These are phyloP conservation scores for Lasioglossum villosulum DNA, from an alignment of 2,888 invertebrate species.

Conservation along the genomic window DNA sequence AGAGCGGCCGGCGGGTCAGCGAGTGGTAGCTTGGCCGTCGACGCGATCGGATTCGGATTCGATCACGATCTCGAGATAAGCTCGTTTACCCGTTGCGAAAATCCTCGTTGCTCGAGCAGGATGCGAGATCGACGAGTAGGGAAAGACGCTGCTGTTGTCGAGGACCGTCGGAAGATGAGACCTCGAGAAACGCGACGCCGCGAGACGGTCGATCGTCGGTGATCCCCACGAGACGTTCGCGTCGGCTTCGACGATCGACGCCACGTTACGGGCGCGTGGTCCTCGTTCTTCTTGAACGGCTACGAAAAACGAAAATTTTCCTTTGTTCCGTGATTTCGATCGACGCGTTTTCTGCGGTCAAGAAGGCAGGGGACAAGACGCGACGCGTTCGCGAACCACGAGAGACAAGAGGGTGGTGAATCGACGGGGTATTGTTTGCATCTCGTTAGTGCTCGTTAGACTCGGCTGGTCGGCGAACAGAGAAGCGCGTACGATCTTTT, in stretches of 20 bases:
- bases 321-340: neutral
- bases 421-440: constrained; percentile 70
- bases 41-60: neutral
- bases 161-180: neutral
- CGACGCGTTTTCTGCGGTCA: neutral
- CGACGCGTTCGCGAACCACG: neutral
- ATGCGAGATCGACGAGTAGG: constrained; percentile 6
- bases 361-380: neutral
- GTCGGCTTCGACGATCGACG: constrained; percentile 40
- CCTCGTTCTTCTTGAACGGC: constrained; percentile 95
- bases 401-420: constrained; percentile 58
- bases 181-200: neutral
- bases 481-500: neutral
- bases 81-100: constrained; percentile 28
- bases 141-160: neutral
- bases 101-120: constrained; percentile 21
- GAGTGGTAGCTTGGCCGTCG: neutral
- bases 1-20: neutral
- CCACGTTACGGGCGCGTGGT: constrained; percentile 87
- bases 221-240: constrained; percentile 45
- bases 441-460: constrained; percentile 55
- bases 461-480: neutral
- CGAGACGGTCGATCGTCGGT: neutral
- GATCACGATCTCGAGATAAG: neutral
- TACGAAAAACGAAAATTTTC: constrained; percentile 74